Conservation (phyloP, 2,888 invertebrate species). For the Spialia ferax region DNA sequence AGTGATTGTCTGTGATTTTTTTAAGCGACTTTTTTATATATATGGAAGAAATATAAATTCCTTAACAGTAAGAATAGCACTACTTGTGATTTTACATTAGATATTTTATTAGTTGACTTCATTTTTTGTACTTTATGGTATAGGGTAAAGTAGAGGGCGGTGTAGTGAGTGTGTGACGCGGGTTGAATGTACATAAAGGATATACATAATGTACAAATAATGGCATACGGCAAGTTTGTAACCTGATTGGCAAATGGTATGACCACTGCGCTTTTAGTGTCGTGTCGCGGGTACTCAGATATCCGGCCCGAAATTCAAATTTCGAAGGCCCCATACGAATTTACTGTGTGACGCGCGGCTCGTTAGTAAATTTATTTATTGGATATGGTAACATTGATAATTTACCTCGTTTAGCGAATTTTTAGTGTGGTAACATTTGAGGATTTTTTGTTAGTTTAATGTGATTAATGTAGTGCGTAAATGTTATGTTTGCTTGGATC, state of each 20-base stretch:
- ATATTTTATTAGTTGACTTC: constrained; percentile 79
- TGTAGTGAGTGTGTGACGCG: constrained; percentile 66
- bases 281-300: constrained; percentile 61
- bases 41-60: constrained; percentile 79
- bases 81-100: constrained; percentile 87
- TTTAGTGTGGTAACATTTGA: constrained; percentile 78
- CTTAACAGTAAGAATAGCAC: constrained; percentile 87
- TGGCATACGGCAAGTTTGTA: constrained; percentile 58
- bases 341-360: constrained; percentile 65
- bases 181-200: constrained; percentile 78
- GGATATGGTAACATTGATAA: constrained; percentile 61
- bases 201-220: constrained; percentile 54
- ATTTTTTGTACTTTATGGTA: constrained; percentile 77
- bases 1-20: constrained; percentile 88
- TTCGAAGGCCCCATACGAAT: constrained; percentile 68
- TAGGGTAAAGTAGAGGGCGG: constrained; percentile 63
- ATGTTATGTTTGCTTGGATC: constrained; percentile 77
- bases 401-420: constrained; percentile 79
- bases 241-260: constrained; percentile 72
- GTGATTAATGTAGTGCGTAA: constrained; percentile 69
- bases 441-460: constrained; percentile 75
- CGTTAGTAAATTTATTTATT: constrained; percentile 72
- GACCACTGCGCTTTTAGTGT: constrained; percentile 70
- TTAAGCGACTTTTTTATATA: constrained; percentile 87
- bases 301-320: constrained; percentile 54